Evolutionary conservation across 2,888 invertebrate species (phyloP).

Genomic region (Camponotus fellah): DNA sequence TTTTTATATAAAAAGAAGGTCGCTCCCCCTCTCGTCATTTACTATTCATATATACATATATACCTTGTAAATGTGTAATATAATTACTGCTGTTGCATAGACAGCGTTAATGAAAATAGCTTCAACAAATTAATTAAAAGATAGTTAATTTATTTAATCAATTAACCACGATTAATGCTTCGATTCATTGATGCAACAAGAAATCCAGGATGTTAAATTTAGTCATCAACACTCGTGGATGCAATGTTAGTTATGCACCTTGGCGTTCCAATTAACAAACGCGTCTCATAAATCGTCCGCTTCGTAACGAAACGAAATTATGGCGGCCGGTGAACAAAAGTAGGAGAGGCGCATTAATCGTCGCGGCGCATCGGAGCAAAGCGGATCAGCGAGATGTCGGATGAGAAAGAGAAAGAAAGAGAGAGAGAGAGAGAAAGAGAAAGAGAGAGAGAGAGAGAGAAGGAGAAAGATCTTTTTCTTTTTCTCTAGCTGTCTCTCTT

Average conservation of each 20-base stretch:
- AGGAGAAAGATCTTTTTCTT: conserved; percentile 19
- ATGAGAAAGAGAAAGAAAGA: conserved; percentile 38
- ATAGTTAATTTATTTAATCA: not conserved
- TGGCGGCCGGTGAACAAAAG: conserved; percentile 24
- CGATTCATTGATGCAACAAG: not conserved
- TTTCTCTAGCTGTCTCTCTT: conserved; percentile 42
- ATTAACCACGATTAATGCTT: not conserved
- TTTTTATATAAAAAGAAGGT: not conserved
- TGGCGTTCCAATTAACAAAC: conserved; percentile 25
- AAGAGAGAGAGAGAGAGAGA: no score
- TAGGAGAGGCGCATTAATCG: conserved; percentile 46
- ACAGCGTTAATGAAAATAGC: not conserved
- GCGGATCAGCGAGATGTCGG: conserved; percentile 43
- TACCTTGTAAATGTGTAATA: not conserved
- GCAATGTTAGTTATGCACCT: conserved; percentile 24
- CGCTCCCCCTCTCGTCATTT: not conserved
- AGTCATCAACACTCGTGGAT: not conserved
- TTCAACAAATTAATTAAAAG: not conserved
- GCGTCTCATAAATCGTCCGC: conserved; percentile 35
- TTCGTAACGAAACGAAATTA: conserved; percentile 38
- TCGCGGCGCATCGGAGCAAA: conserved; percentile 38
- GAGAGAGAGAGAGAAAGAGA: no score
- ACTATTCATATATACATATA: not conserved
- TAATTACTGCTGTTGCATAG: not conserved
- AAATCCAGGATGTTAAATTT: conserved; percentile 31